Evolutionary conservation across 2,888 invertebrate genomes (phyloP).

Genomic region (Polyommatus iphigenia): DNA sequence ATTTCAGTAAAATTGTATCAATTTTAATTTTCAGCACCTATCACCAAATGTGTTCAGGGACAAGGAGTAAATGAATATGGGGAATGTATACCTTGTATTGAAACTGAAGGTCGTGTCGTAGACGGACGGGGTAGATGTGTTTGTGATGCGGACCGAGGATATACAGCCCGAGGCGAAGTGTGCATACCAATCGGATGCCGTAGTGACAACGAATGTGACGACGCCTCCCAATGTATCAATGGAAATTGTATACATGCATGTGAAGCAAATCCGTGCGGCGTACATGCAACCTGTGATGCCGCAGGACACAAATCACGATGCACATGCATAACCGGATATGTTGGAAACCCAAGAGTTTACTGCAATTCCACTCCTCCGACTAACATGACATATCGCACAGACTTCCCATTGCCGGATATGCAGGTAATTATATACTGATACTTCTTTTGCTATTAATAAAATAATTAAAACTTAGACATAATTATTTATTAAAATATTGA

Average conservation of each 20-base stretch:
- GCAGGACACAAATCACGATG: slow-evolving; percentile 88
- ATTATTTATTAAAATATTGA: too few species aligned
- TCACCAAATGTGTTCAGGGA: slow-evolving; percentile 87
- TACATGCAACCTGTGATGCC: slow-evolving; percentile 88
- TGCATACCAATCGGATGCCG: slow-evolving; percentile 89
- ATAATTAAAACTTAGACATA: too few species aligned
- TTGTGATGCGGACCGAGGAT: slow-evolving; percentile 89
- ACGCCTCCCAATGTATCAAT: slow-evolving; percentile 88
- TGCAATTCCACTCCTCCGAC: slow-evolving; percentile 80
- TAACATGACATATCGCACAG: slow-evolving; percentile 81
- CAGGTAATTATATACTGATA: slow-evolving; percentile 54
- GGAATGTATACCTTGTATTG: slow-evolving; percentile 87
- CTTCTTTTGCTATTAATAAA: too few species aligned
- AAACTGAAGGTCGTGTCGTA: slow-evolving; percentile 86
- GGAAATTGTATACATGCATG: slow-evolving; percentile 91
- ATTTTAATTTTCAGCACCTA: slow-evolving; percentile 57
- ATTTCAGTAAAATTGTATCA: background rate
- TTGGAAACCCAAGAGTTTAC: slow-evolving; percentile 86
- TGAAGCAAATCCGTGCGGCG: slow-evolving; percentile 85
- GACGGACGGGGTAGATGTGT: slow-evolving; percentile 90
- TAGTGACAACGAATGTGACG: slow-evolving; percentile 87
- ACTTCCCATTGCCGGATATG: slow-evolving; percentile 92
- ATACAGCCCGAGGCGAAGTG: slow-evolving; percentile 87
- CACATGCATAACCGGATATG: slow-evolving; percentile 87
- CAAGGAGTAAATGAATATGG: slow-evolving; percentile 88